Base-by-base conservation (phyloP, 2,888 invertebrate genomes). In the Noctuana brunneofusca region DNA sequence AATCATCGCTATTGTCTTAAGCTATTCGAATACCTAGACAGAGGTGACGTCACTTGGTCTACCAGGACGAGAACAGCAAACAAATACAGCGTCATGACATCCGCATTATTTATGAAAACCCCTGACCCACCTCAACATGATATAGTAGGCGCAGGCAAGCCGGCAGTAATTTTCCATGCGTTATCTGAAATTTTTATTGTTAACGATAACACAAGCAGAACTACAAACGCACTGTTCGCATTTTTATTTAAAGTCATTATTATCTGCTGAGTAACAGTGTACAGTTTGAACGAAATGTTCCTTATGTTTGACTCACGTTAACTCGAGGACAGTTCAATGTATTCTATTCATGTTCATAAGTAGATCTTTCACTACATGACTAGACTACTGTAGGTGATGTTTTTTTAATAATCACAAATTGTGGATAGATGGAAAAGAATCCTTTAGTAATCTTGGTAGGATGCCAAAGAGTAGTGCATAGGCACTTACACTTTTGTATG, bases 61-160 rank as follows among this genome's bases (percentile, higher is more conserved):
- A 43, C 14, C 27, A 55, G 62, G 38, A 55, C 12, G 38, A 55
- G 54, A 55, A 55, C 22, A 8, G 48, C 62, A 49, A 49, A 49
- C 48, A 55, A 62, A 48, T 35, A 22, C 54, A 54, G 46, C 65
- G 69, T 68, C 52, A 65, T 55, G 56, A 53, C 64, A 56, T 9
- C 30, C 64, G 66, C 66, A 65, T 68, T 67, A 66, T 70, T 69
- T 70, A 69, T 69, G 64, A 67, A 63, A 68, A 57, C 59, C 35
- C 68, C 69, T 71, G 81, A 86, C 86, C 87, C 86, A 75, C 83
- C 85, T 73, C 85, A 87, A 88, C 79, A 71, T 63, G 52, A 64
- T 64, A 65, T 71, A 68, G 65, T 64, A 67, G 65, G 71, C 68
- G 66, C 68, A 73, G 70, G 65, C 65, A 73, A 70, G 64, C 65